These are phyloP conservation scores for Thripadectes ignobilis DNA, from an alignment of 2,797 vertebrate genomes.

Conservation along the genomic window DNA sequence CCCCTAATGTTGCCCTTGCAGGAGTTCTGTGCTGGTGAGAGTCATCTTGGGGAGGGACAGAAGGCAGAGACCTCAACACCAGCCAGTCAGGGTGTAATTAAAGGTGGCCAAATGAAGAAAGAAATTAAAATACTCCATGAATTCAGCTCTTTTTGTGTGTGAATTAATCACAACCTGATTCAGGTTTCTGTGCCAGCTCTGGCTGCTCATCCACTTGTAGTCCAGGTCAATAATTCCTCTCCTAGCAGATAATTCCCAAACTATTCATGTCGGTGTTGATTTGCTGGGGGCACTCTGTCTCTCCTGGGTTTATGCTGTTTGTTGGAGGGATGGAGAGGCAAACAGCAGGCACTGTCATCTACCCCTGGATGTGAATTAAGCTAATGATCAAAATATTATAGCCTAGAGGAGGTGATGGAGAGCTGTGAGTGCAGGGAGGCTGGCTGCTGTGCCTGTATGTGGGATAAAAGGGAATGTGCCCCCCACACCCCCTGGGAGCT, in stretches of 20 bases:
- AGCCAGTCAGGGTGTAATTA: not conserved
- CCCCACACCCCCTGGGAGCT: not conserved
- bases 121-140: not conserved
- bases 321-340: not conserved
- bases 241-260: not conserved
- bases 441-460: rapidly evolving
- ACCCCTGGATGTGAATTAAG: not conserved
- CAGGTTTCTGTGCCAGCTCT: not conserved
- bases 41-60: not conserved
- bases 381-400: not conserved
- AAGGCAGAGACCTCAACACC: not conserved
- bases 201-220: not conserved
- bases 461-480: not conserved
- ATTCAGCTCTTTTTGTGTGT: not conserved
- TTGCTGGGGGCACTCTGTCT: rapidly evolving
- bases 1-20: not conserved
- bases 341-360: not conserved
- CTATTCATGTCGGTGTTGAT: rapidly evolving
- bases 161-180: not conserved
- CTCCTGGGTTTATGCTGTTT: rapidly evolving
- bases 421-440: rapidly evolving
- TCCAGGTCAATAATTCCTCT: rapidly evolving
- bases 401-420: not conserved
- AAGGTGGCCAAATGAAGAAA: not conserved
- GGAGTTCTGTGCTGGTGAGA: not conserved